phyloP scores from a whole-genome alignment of 2,797 vertebrate genomes.

The Psittacula derbiana region DNA sequence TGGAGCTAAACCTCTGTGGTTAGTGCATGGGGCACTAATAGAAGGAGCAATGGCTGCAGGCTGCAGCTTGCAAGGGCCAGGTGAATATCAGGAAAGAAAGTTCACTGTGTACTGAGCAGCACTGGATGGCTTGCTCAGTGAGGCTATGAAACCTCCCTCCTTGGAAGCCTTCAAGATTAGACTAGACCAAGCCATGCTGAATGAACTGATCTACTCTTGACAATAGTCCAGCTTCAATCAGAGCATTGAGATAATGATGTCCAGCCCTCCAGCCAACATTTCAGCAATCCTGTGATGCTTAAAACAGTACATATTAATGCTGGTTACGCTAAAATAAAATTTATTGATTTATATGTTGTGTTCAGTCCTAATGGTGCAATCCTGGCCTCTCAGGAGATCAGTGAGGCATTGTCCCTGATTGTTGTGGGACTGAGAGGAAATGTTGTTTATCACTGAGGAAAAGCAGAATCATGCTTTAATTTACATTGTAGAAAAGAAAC shows the following conservation, averaged over 20 bases:
- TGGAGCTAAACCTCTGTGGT: background rate
- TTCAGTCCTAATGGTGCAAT: background rate
- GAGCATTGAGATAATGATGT: background rate
- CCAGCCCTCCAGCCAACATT: background rate
- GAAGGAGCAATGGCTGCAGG: background rate
- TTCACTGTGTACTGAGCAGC: background rate
- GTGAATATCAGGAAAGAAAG: background rate
- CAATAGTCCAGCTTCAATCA: background rate
- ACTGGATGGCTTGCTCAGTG: background rate
- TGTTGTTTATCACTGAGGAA: background rate
- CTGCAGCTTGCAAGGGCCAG: background rate
- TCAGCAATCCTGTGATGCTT: background rate
- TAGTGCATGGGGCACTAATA: background rate
- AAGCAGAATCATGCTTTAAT: background rate
- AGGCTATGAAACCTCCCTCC: background rate
- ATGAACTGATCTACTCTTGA: fast-evolving
- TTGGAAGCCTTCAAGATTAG: background rate
- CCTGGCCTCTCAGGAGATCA: background rate
- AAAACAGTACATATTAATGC: background rate
- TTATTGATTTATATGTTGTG: background rate
- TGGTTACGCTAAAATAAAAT: background rate
- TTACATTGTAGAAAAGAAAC: background rate
- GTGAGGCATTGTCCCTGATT: background rate
- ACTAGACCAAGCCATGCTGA: background rate
- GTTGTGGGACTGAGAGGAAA: background rate